These are phyloP conservation scores for Indicator indicator DNA, from an alignment of 2,113 vertebrate genomes.

Conservation along the genomic window DNA sequence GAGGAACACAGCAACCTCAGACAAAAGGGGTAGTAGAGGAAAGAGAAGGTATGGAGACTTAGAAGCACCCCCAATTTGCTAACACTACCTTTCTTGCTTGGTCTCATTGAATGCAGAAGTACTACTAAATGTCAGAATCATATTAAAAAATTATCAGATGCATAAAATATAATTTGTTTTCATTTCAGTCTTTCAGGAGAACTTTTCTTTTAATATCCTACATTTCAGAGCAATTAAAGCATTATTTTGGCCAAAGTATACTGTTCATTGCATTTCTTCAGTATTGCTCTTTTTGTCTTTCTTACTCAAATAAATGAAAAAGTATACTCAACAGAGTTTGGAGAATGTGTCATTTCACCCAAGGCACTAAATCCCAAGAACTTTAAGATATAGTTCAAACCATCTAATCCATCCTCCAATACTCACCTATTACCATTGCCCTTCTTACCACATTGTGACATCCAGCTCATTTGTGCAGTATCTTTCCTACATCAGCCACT, in stretches of 20 bases:
- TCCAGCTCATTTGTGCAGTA: not conserved
- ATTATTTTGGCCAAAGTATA: not conserved
- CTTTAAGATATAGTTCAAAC: not conserved
- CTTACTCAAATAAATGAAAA: not conserved
- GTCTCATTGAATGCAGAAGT: not conserved
- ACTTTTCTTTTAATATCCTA: not conserved
- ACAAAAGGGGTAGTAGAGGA: accelerated
- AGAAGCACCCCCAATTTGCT: not conserved
- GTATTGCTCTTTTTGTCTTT: not conserved
- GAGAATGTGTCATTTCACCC: not conserved
- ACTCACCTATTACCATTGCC: not conserved
- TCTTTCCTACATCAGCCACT: not conserved
- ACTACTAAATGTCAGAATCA: not conserved
- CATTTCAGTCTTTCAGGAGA: not conserved
- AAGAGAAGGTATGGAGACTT: not conserved
- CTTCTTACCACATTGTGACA: not conserved
- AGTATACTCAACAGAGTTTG: not conserved
- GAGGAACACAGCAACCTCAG: not conserved
- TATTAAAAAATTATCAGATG: slow-evolving; percentile 18
- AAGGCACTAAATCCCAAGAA: not conserved
- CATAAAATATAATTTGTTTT: not conserved
- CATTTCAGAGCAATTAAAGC: slow-evolving; percentile 1
- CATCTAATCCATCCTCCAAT: not conserved
- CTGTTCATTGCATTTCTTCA: not conserved
- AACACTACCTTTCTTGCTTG: not conserved